Base-by-base conservation (phyloP, 2,888 invertebrate species). In the Sabatieria punctata region DNA sequence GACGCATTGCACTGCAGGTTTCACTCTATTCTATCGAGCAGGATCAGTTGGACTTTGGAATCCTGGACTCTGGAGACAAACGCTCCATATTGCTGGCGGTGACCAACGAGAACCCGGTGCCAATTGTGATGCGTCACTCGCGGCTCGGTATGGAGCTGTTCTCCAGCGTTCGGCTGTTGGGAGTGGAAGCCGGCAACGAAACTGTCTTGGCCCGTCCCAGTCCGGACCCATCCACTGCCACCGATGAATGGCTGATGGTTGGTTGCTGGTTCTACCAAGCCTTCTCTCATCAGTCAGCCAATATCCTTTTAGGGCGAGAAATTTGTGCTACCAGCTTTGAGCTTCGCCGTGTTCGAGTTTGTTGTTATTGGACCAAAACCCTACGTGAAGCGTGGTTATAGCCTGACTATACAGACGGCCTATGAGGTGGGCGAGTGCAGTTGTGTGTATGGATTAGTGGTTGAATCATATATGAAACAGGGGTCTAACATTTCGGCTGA, bases 71-170 rank as follows among this genome's bases (percentile, higher is more conserved):
- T 44, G 67, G 65, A 35, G 73, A 73, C 45, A 75, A 76, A 56
- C 77, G 79, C 59, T 78, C 78, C 55, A 77, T 82, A 56, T 70
- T 75, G 58, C 78, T 82, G 66, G 75, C 79, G 26, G 64, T 83
- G 30, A 71, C 77, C 55, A 84, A 84, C 68, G 74, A 75, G 52
- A 83, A 83, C 68, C 82, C 82, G 13, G 77, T 82, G 26, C 73
- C 75, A 56, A 74, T 83, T 55, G 73, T 74, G 48, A 60, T 79
- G 52, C 73, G 71, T 52, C 51, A 52, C 13, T 47, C 60, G 11
- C 48, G 47, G 15, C 47, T 55, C 11, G 57, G 56, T 1, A 46
- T 53, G 23, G 48, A 51, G 4, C 39, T 46, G 25, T 50, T 50
- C 18, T 53, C 53, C 27, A 43, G 47, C 8, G 57, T 71, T 26